These are phyloP conservation scores for Eulemur mongoz DNA, from an alignment of 2,797 vertebrate species.

Conservation along the genomic window DNA sequence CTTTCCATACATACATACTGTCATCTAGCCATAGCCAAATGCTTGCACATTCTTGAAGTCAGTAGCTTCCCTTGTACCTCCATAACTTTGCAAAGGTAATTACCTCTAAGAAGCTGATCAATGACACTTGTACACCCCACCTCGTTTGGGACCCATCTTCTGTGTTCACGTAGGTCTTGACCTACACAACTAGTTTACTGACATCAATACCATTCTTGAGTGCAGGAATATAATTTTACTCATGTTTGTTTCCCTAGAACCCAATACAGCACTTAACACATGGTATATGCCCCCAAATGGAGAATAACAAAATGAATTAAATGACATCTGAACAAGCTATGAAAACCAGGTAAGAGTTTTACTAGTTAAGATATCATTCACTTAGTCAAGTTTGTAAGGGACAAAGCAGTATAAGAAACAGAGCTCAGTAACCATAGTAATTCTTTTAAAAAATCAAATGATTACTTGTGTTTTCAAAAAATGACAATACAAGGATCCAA, in stretches of 20 bases:
- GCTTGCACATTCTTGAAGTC: background rate
- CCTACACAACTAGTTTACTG: background rate
- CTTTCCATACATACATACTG: background rate
- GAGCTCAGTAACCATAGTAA: background rate
- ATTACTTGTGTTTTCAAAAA: background rate
- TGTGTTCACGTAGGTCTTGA: background rate
- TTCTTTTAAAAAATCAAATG: background rate
- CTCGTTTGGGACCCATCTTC: background rate
- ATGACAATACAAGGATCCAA: background rate
- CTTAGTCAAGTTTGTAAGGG: background rate
- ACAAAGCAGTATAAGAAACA: background rate
- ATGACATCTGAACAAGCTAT: background rate
- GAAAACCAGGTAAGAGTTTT: background rate
- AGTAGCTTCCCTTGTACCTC: background rate
- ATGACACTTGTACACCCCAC: background rate
- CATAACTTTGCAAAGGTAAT: background rate
- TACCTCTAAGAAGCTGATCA: background rate
- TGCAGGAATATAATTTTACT: background rate
- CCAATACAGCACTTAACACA: background rate
- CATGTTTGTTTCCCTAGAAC: background rate
- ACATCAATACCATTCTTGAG: background rate
- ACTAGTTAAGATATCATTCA: background rate
- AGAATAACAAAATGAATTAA: slow-evolving; percentile 7
- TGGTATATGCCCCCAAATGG: background rate
- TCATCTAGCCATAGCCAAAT: background rate